Evolutionary conservation across 2,888 invertebrate genomes (phyloP).

Genomic region (Creontiades dilutus): DNA sequence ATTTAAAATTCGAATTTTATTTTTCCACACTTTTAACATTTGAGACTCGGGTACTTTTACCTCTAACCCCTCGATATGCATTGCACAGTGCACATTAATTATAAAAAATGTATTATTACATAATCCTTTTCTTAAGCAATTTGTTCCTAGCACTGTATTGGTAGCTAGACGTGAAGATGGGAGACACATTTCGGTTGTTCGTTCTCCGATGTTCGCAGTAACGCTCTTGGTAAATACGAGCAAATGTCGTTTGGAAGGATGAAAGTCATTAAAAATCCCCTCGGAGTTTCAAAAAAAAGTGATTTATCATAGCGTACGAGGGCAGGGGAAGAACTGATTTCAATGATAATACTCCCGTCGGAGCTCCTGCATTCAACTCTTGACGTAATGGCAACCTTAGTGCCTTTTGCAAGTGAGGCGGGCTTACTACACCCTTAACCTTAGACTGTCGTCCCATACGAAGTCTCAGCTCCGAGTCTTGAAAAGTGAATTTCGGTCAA

Average conservation of each 20-base stretch:
- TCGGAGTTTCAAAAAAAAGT: slow-evolving; percentile 23
- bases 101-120: too few relatives aligned
- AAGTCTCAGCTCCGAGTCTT: neutral
- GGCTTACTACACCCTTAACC: slow-evolving; percentile 57
- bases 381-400: slow-evolving; percentile 49
- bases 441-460: neutral
- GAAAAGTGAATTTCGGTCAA: slow-evolving; percentile 46
- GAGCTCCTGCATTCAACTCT: slow-evolving; percentile 55
- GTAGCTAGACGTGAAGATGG: too few relatives aligned
- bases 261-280: slow-evolving; percentile 35
- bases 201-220: neutral
- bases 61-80: too few relatives aligned
- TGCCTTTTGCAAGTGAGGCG: slow-evolving; percentile 44
- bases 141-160: too few relatives aligned
- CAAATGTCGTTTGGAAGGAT: slow-evolving; percentile 39
- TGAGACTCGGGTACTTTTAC: too few relatives aligned
- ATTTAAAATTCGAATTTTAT: too few relatives aligned
- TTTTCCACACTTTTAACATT: too few relatives aligned
- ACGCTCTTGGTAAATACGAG: neutral
- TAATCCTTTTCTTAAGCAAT: too few relatives aligned
- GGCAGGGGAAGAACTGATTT: slow-evolving; percentile 60
- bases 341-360: slow-evolving; percentile 29
- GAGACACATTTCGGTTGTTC: neutral
- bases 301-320: slow-evolving; percentile 48
- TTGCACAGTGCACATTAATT: too few relatives aligned